Percentiles rank a stretch among this genome's conserved stretches.
These are phyloP conservation scores for Chromobotia macracanthus DNA, from an alignment of 2,797 vertebrate genomes.

Conservation along the genomic window DNA sequence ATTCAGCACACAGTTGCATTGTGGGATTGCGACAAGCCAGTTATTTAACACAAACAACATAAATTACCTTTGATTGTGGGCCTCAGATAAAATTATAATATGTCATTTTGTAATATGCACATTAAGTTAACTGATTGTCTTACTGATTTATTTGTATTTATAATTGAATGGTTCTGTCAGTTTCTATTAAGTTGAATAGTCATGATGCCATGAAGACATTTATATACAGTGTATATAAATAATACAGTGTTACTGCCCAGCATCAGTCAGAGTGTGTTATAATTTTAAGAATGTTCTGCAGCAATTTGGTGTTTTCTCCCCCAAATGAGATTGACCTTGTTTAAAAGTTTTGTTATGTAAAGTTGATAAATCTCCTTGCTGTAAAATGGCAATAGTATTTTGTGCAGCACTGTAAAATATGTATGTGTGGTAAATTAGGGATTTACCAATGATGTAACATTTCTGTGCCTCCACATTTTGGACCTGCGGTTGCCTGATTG, in stretches of 20 bases:
- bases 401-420: neutral
- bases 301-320: neutral
- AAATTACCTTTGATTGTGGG: neutral
- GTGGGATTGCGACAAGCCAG: neutral
- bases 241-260: neutral
- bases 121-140: neutral
- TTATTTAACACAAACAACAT: neutral
- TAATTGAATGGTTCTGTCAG: neutral
- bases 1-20: neutral
- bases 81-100: neutral
- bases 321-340: neutral
- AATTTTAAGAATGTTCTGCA: neutral
- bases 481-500: slow-evolving; percentile 17
- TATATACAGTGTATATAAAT: no score
- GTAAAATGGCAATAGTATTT: slow-evolving; percentile 11
- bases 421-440: slow-evolving; percentile 6
- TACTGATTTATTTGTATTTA: neutral
- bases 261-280: neutral
- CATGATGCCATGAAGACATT: neutral
- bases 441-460: slow-evolving; percentile 37
- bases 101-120: neutral
- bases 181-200: neutral
- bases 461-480: slow-evolving; percentile 28
- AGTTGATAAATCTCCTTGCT: slow-evolving; percentile 4
- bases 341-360: slow-evolving; percentile 2